A percentile compares a stretch with the other conserved stretches of the same genome.
Conservation (phyloP, 2,888 invertebrate genomes). For the Ceratothoa steindachneri region DNA sequence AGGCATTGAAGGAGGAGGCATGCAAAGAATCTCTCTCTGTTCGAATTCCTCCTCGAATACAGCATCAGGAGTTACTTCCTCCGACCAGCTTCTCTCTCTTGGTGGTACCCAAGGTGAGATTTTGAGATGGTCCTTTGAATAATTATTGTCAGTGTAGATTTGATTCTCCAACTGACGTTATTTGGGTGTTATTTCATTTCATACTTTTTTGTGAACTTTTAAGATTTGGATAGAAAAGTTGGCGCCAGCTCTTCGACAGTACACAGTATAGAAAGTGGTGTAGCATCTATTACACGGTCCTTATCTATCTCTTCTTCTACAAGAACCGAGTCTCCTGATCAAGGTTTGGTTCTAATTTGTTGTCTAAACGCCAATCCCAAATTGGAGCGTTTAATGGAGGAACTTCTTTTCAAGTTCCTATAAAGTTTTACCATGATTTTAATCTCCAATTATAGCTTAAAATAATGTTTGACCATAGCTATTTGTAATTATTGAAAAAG, state of each 20-base stretch:
- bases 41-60: slow-evolving; percentile 94
- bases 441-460: no score
- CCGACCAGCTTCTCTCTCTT: slow-evolving; percentile 89
- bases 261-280: slow-evolving; percentile 62
- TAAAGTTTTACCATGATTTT: no score
- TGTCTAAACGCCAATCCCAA: no score
- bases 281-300: slow-evolving; percentile 36
- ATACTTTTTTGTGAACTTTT: not conserved
- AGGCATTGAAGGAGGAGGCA: slow-evolving; percentile 51
- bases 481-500: no score
- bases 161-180: no score
- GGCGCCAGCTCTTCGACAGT: not conserved
- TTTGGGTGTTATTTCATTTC: no score
- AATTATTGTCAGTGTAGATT: no score
- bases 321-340: not conserved
- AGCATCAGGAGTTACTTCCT: slow-evolving; percentile 92
- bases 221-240: not conserved
- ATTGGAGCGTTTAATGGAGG: no score
- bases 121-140: no score
- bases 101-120: slow-evolving; percentile 68
- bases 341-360: not conserved
- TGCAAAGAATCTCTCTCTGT: slow-evolving; percentile 82
- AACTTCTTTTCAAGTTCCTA: no score
- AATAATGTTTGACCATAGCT: no score
- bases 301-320: slow-evolving; percentile 12